Evolutionary conservation across 2,888 invertebrate genomes (phyloP).

Genomic region (Dasysyrphus albostriatus): DNA sequence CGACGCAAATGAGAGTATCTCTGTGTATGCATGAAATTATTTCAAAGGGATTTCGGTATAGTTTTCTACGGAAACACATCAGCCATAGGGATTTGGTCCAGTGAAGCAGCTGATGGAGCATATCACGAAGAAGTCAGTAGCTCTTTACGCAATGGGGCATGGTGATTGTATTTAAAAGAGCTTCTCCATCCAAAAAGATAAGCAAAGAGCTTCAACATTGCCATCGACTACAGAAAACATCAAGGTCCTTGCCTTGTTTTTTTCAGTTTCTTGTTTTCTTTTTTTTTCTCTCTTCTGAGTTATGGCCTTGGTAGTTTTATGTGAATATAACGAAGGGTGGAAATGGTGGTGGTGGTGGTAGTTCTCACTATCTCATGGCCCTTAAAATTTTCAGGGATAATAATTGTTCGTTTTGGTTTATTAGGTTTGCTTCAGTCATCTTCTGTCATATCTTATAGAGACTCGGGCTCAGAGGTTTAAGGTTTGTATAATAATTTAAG

Average conservation of each 20-base stretch:
- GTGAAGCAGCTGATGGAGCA: conserved; percentile 25
- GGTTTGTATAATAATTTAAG: not conserved
- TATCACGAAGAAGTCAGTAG: conserved; percentile 10
- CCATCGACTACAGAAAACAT: not conserved
- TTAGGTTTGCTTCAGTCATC: not conserved
- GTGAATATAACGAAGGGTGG: not conserved
- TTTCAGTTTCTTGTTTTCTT: not conserved
- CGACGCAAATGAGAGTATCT: not conserved
- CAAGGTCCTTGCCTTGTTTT: not conserved
- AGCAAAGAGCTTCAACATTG: not conserved
- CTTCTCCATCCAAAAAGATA: not conserved
- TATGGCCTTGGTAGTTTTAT: not conserved
- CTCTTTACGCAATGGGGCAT: conserved; percentile 26
- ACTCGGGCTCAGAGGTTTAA: not conserved
- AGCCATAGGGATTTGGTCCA: conserved; percentile 4
- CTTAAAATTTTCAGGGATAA: not conserved
- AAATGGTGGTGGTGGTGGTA: not conserved
- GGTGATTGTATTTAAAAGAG: conserved; percentile 21
- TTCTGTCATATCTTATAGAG: conserved; percentile 1
- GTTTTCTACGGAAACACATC: not conserved
- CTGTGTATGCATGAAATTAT: conserved; percentile 22
- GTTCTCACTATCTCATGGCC: not conserved
- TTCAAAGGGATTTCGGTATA: conserved; percentile 1
- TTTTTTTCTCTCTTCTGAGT: conserved; percentile 2
- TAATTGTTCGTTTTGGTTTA: conserved; percentile 29